A percentile compares a stretch with the other conserved stretches of the same genome.
phyloP scores from a whole-genome alignment of 2,888 invertebrate genomes.

The Incurvaria masculella region DNA sequence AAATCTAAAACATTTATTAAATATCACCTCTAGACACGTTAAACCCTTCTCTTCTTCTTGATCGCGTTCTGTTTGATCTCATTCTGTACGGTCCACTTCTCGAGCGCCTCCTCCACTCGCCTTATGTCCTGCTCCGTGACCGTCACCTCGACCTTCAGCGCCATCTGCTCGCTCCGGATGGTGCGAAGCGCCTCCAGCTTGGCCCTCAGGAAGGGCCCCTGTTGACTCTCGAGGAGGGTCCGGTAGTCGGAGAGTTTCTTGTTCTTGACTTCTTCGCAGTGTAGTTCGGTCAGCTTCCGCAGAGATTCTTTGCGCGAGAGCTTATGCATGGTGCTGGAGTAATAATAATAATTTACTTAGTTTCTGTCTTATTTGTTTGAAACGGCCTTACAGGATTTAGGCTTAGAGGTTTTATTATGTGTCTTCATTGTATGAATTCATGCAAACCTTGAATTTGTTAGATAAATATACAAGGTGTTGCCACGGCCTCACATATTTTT shows the following conservation, averaged over 20 bases:
- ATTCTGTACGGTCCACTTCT: conserved; percentile 44
- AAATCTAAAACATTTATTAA: no score
- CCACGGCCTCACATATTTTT: no score
- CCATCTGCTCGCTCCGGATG: conserved; percentile 72
- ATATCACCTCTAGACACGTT: no score
- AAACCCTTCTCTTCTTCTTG: conserved; percentile 41
- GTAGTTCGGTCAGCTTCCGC: conserved; percentile 65
- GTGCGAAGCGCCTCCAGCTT: conserved; percentile 69
- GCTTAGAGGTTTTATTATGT: no score
- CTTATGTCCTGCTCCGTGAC: conserved; percentile 67
- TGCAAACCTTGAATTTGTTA: no score
- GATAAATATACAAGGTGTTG: no score
- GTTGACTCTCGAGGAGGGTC: conserved; percentile 63
- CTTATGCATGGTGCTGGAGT: conserved; percentile 48
- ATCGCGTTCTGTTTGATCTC: conserved; percentile 36
- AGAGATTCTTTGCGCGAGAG: conserved; percentile 70
- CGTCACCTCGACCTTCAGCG: conserved; percentile 61
- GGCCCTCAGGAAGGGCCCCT: conserved; percentile 68
- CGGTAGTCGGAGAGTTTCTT: conserved; percentile 65
- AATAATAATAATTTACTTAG: conserved; percentile 7
- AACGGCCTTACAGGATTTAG: background rate
- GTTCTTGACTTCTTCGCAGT: conserved; percentile 66
- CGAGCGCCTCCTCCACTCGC: conserved; percentile 51
- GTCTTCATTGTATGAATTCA: no score
- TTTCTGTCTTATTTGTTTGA: conserved; percentile 3